Base-by-base conservation (phyloP, 2,797 vertebrate species). In the Mormyrus hasselquistii region DNA sequence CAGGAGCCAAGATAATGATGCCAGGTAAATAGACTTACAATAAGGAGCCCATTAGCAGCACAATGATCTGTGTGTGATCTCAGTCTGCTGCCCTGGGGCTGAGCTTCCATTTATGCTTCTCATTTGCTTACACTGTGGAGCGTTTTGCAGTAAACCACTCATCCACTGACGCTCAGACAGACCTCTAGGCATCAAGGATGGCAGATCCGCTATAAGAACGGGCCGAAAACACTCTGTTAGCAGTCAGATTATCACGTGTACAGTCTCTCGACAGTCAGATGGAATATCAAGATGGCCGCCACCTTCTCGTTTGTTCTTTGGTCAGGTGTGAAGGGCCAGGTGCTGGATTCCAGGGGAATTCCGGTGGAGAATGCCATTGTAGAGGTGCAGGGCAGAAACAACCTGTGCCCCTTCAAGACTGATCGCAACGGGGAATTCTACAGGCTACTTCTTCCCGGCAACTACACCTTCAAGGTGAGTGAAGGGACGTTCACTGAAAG, bases 281-380 rank as follows among this genome's bases (percentile, higher is more conserved):
- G 10, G 44, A 52, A 85, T 25, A 19, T 38, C 29, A 41, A 22
- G 53, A 57, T 87, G 85, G 85, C 14, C 2, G 5, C 19, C 57
- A 59, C 16, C 53, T 57, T n/a, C 34, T 41, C 10, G 22, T 50
- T 53, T 88, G 38, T 19, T 89, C 19, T 53, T 16, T 87, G 1
- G 88, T 83, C 79, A 99, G 98, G 98, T 90, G 92, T 99, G 89
- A 99, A 99, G 93, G 98, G 98, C 69, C 97, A 95, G 89, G 97
- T 99, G 89, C 93, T 97, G 8, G 94, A 97, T 82, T 89, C 90
- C 3, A 91, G 94, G 0, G 95, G 96, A 7, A 90, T 91, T 53
- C 96, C 97, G 0, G 94, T 98, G 34, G 93, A 96, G 84, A 95
- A 96, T 0, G 97, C 96, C 0, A 93, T 96, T 0, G 97, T 99